Percentiles rank a stretch among this genome's conserved stretches.
Evolutionary conservation across 2,888 invertebrate genomes (phyloP).

Genomic region (Nymphalis urticae): DNA sequence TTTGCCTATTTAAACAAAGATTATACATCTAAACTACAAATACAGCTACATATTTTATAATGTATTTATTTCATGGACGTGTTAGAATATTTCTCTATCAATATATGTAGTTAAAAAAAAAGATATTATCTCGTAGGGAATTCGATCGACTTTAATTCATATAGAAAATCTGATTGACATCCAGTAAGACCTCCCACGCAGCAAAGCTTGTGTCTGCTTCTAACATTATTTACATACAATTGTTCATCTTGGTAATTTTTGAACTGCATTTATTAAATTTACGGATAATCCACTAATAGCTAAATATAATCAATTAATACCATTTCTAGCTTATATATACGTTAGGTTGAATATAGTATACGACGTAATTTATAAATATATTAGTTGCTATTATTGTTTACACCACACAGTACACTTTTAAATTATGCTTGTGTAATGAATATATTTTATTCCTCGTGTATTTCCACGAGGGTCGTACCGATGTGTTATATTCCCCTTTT

Average conservation of each 20-base stretch:
- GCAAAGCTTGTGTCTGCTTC: constrained; percentile 9
- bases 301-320: too few relatives aligned
- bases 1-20: too few relatives aligned
- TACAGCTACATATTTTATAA: background rate
- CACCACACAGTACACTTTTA: constrained; percentile 44
- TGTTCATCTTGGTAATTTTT: background rate
- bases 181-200: constrained; percentile 41
- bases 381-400: constrained; percentile 32
- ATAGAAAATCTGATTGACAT: constrained; percentile 46
- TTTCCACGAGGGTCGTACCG: constrained; percentile 32
- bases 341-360: too few relatives aligned
- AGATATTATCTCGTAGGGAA: constrained; percentile 38
- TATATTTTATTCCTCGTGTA: constrained; percentile 46
- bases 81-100: constrained; percentile 29
- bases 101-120: constrained; percentile 36
- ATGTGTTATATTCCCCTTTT: constrained; percentile 40
- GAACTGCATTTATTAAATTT: background rate
- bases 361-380: too few relatives aligned
- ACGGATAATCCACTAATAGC: background rate
- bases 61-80: constrained; percentile 9
- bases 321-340: too few relatives aligned
- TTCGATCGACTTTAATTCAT: constrained; percentile 51
- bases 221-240: background rate
- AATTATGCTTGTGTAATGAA: constrained; percentile 49
- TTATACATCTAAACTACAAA: too few relatives aligned